A percentile compares a stretch with the other conserved stretches of the same genome.
phyloP scores from a whole-genome alignment of 2,888 invertebrate species.

The Heliconius hortense region DNA sequence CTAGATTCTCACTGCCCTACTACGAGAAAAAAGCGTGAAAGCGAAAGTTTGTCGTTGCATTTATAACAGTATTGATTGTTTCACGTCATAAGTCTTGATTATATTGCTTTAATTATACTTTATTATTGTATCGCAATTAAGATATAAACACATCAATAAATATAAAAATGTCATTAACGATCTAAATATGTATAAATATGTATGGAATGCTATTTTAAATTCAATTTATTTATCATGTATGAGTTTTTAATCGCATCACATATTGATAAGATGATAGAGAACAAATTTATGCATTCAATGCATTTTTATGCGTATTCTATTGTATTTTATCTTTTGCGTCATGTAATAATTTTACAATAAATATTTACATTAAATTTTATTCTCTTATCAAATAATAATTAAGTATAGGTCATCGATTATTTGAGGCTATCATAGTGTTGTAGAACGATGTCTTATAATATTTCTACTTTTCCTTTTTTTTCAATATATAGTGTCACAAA shows the following conservation, averaged over 20 bases:
- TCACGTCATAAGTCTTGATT: background rate
- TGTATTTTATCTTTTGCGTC: too few relatives aligned
- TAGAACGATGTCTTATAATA: background rate
- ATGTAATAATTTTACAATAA: too few relatives aligned
- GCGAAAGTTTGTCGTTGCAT: background rate
- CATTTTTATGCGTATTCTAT: background rate
- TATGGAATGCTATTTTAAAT: background rate
- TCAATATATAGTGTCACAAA: background rate
- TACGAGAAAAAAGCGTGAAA: background rate
- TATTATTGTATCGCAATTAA: background rate
- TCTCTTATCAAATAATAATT: too few relatives aligned
- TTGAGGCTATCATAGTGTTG: too few relatives aligned
- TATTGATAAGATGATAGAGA: background rate
- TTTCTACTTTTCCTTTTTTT: background rate
- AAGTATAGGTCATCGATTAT: too few relatives aligned
- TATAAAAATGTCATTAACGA: background rate
- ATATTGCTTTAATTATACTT: background rate
- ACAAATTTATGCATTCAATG: background rate
- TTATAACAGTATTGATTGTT: background rate
- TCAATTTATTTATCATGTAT: background rate
- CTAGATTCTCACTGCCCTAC: background rate
- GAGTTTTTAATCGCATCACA: background rate
- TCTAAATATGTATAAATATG: background rate
- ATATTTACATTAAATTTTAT: too few relatives aligned
- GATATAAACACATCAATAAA: constrained; percentile 4